Evolutionary conservation across 37 sponge, comb jelly and placozoan species (phyloP), one percentile per base, ranked within the genome.

Genomic region (Axinella damicornis): DNA sequence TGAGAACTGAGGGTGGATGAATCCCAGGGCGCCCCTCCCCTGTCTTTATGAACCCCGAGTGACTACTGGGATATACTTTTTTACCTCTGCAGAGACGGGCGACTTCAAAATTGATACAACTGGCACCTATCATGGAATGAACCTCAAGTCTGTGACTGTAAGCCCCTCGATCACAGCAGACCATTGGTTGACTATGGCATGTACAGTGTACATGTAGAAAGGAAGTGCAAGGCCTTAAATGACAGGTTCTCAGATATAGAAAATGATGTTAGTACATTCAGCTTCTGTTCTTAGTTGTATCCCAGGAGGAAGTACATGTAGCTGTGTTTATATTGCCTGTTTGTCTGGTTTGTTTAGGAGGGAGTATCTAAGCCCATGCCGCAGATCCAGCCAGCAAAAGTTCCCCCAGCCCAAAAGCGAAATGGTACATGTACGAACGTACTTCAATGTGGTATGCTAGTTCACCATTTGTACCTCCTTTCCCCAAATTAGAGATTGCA

Each of bases 101-200:
- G 96, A 85, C 15, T 96, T 97, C 67, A 87, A 89, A 24, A 97
- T 97, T 73, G 93, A 95, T 53, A 97, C 94, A 28, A 90, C 90
- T 18, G 88, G 93, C 33, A 89, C 93, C 11, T 95, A 86, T 58
- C 83, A 86, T 31, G 94, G 94, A 37, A 75, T 93, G 85, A 90
- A 53, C n/a, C 80, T 89, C 27, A 72, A 94, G 65, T 82, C 87
- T 54, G 79, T 94, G 77, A 76, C 94, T 19, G 94, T 90, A 55
- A 32, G 88, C 75, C 9, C 0, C 36, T 59, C 5, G 24, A 14
- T 5, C 15, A 5, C 39, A 46, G 4, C 24, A 58, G 2, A 57
- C 61, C 53, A 21, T 6, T 22, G 11, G 28, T 46, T n/a, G n/a
- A n/a, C n/a, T n/a, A n/a, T n/a, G n/a, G n/a, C n/a, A n/a, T n/a